phyloP scores from a whole-genome alignment of 2,888 invertebrate genomes.

The Plebejus anna region DNA sequence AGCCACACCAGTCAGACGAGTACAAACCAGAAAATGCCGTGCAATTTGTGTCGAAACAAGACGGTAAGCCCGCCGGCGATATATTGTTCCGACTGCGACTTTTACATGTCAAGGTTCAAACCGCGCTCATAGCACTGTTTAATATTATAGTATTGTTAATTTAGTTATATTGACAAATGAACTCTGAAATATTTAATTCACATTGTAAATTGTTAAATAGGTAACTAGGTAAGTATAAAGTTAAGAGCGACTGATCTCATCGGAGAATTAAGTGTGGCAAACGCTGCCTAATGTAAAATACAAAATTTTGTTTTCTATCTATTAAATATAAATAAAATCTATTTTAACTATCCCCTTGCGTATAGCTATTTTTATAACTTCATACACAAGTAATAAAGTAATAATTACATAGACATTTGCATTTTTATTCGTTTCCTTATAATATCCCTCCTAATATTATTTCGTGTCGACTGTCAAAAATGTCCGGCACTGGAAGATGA shows the following conservation, averaged over 20 bases:
- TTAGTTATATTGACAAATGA: constrained; percentile 28
- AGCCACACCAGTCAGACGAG: constrained; percentile 47
- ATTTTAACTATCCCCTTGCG: constrained; percentile 19
- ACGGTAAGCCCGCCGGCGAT: constrained; percentile 87
- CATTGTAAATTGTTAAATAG: constrained; percentile 24
- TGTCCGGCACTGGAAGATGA: no score
- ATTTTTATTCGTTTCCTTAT: constrained; percentile 12
- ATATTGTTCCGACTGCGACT: constrained; percentile 95
- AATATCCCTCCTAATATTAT: not conserved
- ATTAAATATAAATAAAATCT: constrained; percentile 24
- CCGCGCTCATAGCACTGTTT: constrained; percentile 76
- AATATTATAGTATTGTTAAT: constrained; percentile 25
- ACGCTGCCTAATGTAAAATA: constrained; percentile 27
- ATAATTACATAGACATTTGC: constrained; percentile 22
- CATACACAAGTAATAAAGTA: constrained; percentile 29
- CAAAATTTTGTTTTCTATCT: constrained; percentile 18
- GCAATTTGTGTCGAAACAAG: constrained; percentile 93
- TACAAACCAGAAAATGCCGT: constrained; percentile 81
- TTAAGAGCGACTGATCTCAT: constrained; percentile 61
- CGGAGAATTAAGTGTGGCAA: constrained; percentile 46
- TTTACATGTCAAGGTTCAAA: constrained; percentile 93
- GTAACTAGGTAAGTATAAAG: constrained; percentile 19
- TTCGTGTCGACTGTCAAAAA: no score
- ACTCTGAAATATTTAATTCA: constrained; percentile 23
- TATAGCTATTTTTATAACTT: constrained; percentile 27